Evolutionary conservation across 2,888 invertebrate species (phyloP).

Genomic region (Galeruca laticollis): DNA sequence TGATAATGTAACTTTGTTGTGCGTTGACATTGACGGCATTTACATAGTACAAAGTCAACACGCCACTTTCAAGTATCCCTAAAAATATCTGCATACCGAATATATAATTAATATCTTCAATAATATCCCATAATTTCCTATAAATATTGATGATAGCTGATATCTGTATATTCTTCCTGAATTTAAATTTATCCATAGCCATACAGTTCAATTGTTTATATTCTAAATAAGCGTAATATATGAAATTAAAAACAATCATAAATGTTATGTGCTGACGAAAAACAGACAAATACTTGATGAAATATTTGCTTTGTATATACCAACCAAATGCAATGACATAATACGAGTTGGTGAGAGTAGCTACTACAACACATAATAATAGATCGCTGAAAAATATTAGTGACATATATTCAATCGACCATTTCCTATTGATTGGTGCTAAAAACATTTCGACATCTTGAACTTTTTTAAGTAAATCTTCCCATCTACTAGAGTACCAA

Average conservation of each 20-base stretch:
- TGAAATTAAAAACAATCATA: not conserved
- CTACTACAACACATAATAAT: not conserved
- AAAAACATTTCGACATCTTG: not conserved
- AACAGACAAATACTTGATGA: not conserved
- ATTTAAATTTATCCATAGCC: not conserved
- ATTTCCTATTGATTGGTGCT: not conserved
- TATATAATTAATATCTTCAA: constrained; percentile 11
- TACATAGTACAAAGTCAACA: not conserved
- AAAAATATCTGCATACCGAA: constrained; percentile 13
- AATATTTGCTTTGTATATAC: not conserved
- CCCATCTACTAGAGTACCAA: not conserved
- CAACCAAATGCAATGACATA: not conserved
- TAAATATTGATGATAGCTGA: not conserved
- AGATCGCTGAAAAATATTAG: not conserved
- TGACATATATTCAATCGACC: not conserved
- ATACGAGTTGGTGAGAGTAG: not conserved
- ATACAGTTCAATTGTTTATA: not conserved
- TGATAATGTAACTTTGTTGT: not conserved
- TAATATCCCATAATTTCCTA: not conserved
- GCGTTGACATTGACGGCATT: not conserved
- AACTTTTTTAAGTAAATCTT: not conserved
- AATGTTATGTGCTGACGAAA: not conserved
- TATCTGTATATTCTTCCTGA: not conserved
- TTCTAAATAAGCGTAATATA: not conserved
- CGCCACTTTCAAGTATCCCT: not conserved